Base-by-base conservation (phyloP, 2,888 invertebrate genomes). In the Macrophya alboannulata region DNA sequence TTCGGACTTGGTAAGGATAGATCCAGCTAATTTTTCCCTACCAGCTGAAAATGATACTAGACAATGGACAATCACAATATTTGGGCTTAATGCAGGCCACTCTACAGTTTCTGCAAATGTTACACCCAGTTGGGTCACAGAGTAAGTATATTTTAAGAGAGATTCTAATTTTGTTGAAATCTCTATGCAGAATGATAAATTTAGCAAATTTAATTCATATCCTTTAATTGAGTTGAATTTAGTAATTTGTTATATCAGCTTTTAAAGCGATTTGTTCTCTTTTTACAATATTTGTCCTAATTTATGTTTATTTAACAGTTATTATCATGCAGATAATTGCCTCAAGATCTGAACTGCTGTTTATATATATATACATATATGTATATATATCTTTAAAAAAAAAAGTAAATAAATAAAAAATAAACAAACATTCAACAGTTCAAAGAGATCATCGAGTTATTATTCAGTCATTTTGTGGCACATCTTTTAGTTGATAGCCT, bases 51-150 rank as follows among this genome's bases (percentile, higher is more conserved):
- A 90, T 17, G 89, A 92, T 0, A 94, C 93, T 1, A 92, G 94
- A 84, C 90, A 93, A 87, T 93, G 94, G 88, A 90, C 93, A 0
- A 94, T 95, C 87, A 94, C 94, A 17, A 94, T 97, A 62, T 94
- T 95, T 82, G 97, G 96, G 21, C 94, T 95, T 55, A 95, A 94
- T 40, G 96, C 97, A 0, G 97, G 97, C 71, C 95, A 96, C 90
- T 95, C 96, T 0, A 95, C 96, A 86, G 94, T 97, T 77, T 95
- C 95, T 0, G 95, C 96, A 79, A 95, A 95, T 89, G 94, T 95
- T 43, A 95, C 95, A 0, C 95, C 96, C 0, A 87, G 91, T 37
- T 94, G 95, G 40, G 92, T 93, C 87, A 92, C 94, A 72, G 91
- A 94, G 95, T 95, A 90, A 93, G 93, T 91, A 87, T 85, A 21